A percentile compares a stretch with the other conserved stretches of the same genome.
Conservation (phyloP, 2,797 vertebrate genomes). For the Macrochelys suwanniensis region DNA sequence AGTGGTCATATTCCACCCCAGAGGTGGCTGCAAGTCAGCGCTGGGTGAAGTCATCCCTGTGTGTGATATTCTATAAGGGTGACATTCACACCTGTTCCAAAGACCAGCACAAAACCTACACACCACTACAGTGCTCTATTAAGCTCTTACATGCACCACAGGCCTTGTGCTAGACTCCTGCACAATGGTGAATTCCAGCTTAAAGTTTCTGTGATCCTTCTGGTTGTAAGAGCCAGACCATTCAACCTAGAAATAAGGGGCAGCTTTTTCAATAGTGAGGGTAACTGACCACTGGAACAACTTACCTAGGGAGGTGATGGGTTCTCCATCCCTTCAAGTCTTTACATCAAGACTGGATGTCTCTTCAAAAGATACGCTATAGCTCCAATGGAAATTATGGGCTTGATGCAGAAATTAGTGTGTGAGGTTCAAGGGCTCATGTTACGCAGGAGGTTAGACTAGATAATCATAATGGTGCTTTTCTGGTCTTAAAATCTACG, state of each 20-base stretch:
- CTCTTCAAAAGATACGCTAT: neutral
- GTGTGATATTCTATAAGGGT: neutral
- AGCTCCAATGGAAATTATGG: neutral
- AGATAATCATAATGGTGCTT: neutral
- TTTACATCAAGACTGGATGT: neutral
- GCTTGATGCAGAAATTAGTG: neutral
- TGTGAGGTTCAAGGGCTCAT: neutral
- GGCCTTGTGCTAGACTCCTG: neutral
- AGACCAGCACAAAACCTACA: neutral
- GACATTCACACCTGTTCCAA: neutral
- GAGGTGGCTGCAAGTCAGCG: neutral
- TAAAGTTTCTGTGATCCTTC: neutral
- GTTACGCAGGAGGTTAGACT: neutral
- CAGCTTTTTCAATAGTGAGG: neutral
- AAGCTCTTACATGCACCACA: neutral
- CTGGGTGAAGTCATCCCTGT: neutral
- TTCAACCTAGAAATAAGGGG: neutral
- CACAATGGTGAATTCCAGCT: neutral
- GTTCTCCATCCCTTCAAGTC: neutral
- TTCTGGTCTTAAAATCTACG: neutral
- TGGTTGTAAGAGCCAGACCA: neutral
- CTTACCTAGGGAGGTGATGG: neutral
- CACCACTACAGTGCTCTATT: neutral
- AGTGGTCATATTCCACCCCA: neutral
- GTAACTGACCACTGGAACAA: neutral